Conservation (phyloP, 2,888 invertebrate genomes). For the Steromphala cineraria region DNA sequence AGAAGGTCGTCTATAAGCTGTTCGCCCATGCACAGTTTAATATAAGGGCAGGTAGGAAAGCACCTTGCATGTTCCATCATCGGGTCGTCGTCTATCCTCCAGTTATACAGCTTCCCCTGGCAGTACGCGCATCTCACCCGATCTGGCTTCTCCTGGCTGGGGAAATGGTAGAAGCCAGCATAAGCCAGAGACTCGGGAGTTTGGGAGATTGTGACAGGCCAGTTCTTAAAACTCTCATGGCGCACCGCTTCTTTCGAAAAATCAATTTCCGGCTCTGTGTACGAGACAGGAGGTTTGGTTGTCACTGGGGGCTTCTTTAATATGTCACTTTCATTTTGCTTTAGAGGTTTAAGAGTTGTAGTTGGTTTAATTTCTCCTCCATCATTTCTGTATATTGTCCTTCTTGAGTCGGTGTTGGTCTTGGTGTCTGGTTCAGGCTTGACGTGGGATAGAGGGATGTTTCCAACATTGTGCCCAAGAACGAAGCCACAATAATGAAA, state of each 20-base stretch:
- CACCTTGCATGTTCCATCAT: neutral
- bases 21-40: conserved; percentile 2
- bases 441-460: neutral
- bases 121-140: conserved; percentile 6
- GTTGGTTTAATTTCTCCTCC: neutral
- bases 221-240: neutral
- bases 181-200: neutral
- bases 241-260: neutral
- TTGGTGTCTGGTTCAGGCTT: too few species aligned
- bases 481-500: conserved; percentile 10
- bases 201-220: neutral
- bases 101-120: neutral
- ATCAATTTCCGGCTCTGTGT: neutral
- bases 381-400: too few species aligned
- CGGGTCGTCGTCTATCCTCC: neutral
- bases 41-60: conserved; percentile 2
- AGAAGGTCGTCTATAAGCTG: neutral
- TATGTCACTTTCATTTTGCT: too few species aligned
- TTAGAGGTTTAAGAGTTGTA: too few species aligned
- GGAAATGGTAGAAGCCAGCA: neutral
- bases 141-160: neutral
- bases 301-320: neutral
- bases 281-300: neutral
- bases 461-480: neutral
- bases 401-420: too few species aligned